phyloP scores from a whole-genome alignment of 2,113 vertebrate species.

The Zapornia atra region DNA sequence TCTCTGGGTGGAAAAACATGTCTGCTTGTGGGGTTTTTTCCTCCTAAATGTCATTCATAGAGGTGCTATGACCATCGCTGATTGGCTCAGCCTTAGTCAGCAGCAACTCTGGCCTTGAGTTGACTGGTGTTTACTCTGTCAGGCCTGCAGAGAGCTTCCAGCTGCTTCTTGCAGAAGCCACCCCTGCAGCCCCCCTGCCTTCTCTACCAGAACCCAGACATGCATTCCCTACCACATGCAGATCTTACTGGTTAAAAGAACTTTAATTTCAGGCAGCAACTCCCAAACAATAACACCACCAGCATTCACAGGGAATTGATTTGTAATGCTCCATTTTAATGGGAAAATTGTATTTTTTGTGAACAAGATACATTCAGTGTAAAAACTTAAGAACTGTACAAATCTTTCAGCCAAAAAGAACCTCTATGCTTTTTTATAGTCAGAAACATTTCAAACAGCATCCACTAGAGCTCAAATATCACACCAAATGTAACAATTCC shows the following conservation, averaged over 20 bases:
- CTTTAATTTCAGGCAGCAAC: neutral
- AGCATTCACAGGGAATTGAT: neutral
- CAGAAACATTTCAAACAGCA: neutral
- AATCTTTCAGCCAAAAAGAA: neutral
- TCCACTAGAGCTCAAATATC: neutral
- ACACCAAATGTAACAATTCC: neutral
- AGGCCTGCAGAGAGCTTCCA: too few species aligned
- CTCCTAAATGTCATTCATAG: too few species aligned
- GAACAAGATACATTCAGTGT: neutral
- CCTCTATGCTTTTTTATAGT: neutral
- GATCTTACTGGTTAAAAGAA: neutral
- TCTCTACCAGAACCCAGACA: too few species aligned
- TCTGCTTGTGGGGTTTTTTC: too few species aligned
- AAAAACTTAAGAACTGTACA: neutral
- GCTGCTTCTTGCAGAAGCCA: too few species aligned
- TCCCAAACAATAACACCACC: neutral
- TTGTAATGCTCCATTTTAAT: neutral
- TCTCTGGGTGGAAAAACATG: too few species aligned
- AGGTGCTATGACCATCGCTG: too few species aligned
- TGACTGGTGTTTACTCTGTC: too few species aligned
- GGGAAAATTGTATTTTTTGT: neutral
- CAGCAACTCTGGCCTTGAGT: too few species aligned
- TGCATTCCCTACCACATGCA: neutral
- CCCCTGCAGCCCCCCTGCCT: too few species aligned
- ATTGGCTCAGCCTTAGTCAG: too few species aligned